Evolutionary conservation across 1,140 invertebrate species (phyloP), one percentile per base, ranked within the genome.

Genomic region (Diorhabda carinulata): DNA sequence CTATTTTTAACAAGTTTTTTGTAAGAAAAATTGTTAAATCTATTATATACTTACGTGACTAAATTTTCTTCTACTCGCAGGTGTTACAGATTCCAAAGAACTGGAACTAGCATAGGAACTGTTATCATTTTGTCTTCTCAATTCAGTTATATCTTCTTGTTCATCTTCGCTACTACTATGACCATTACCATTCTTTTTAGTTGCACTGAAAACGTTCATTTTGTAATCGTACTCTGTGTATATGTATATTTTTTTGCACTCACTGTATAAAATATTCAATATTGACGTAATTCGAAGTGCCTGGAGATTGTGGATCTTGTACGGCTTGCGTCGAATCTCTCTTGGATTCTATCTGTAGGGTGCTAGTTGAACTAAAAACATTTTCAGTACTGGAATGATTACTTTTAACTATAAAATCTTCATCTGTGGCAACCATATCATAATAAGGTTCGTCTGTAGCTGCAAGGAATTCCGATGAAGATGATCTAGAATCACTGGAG

Each of bases 181-280:
- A 68, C 72, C 74, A 47, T 79, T 76, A 40, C 73, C 74, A 64
- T 77, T 75, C 60, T 76, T 73, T 58, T 75, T 75, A 10, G 69
- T 70, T 42, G 70, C 63, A 59, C 76, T 77, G 58, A 59, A 69
- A 69, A 25, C 52, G 41, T 52, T 8, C 47, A 52, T n/a, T 8
- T 52, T 8, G 2, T 52, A 4, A 6, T 52, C 25, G 25, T 25
- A 25, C 25, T 1, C 25, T 8, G n/a, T 52, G 2, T 52, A 4
- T 52, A 52, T 8, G 3, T 52, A 52, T 6, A 52, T 52, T 52
- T 5, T 52, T 52, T 52, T 52, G 47, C 47, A 87, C 87, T 87
- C 81, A 92, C 90, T 91, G 87, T 78, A 94, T 88, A 76, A 94
- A 94, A 80, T 93, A 94, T 79, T 94, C 92, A 83, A 94, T 94